A percentile compares a stretch with the other conserved stretches of the same genome.
Evolutionary conservation across 92 coral and sea anemone genomes (phyloP).

Genomic region (Phymanthus crucifer): DNA sequence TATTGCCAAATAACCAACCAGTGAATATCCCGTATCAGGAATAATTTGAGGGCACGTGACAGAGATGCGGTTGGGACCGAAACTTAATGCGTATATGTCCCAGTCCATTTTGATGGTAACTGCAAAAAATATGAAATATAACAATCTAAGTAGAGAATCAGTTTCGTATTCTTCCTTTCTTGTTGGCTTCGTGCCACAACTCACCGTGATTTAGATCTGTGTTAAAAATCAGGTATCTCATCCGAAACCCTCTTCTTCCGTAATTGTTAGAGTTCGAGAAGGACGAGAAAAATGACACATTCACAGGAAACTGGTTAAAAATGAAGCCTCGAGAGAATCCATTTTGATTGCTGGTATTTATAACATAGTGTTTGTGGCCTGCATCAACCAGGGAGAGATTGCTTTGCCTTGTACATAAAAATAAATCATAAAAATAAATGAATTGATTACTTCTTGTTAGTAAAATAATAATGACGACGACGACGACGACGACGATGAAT

Average conservation of each 20-base stretch:
- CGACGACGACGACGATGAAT: too few relatives aligned
- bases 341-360: neutral
- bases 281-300: neutral
- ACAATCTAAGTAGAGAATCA: neutral
- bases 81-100: neutral
- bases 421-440: too few relatives aligned
- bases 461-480: too few relatives aligned
- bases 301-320: neutral
- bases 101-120: neutral
- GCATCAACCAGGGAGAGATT: neutral
- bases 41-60: neutral
- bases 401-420: neutral
- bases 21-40: neutral
- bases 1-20: neutral
- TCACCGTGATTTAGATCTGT: neutral
- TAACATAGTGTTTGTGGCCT: neutral
- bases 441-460: too few relatives aligned
- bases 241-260: slow-evolving; percentile 6
- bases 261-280: neutral
- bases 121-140: neutral
- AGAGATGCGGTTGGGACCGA: neutral
- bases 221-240: neutral
- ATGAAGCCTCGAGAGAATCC: neutral
- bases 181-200: neutral
- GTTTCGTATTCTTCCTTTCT: too few relatives aligned